Evolutionary conservation across 1,140 invertebrate genomes (phyloP), one percentile per base, ranked within the genome.

Genomic region (Solenopsis fugax): DNA sequence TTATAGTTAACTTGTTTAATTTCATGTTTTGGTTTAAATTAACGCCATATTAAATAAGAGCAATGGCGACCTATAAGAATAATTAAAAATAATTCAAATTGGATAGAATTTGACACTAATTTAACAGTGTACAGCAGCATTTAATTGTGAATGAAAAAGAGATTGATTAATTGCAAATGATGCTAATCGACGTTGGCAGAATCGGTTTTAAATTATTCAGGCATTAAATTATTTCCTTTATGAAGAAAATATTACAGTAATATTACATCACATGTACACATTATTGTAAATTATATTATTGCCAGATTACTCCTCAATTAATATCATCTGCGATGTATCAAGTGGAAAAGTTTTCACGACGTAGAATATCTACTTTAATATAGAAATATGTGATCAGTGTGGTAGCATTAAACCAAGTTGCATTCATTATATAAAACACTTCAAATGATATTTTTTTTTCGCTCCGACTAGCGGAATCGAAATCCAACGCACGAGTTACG

Each of bases 401-500:
- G 34, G 6, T 4, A 29, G 37, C 54, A 12, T 2, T 60, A 60
- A 60, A 45, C 13, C 76, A 45, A 29, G 65, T 56, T 67, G 13
- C 45, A 52, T 50, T 69, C 13, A 13, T 81, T 54, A 41, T 13
- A 10, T 41, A 12, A 16, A 69, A 69, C 21, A 4, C 24, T 24
- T 41, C 5, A 16, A 67, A 13, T 16, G 21, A 5, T 45, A n/a
- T n/a, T 48, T 56, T 69, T 34, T 54, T 45, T 29, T 45, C 18
- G 6, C 7, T 48, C 29, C 18, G 52, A 2, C 21, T 75, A 84
- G 71, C 80, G 69, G 69, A 62, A 60, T 84, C 69, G 56, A 73
- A 62, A 73, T 84, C 69, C 10, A 85, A 92, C 90, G 92, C 93
- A 93, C 93, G 92, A 93, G 91, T 89, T 88, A 93, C 92, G 90